Evolutionary conservation across 2,113 vertebrate species (phyloP).

Genomic region (Tupaia tana): DNA sequence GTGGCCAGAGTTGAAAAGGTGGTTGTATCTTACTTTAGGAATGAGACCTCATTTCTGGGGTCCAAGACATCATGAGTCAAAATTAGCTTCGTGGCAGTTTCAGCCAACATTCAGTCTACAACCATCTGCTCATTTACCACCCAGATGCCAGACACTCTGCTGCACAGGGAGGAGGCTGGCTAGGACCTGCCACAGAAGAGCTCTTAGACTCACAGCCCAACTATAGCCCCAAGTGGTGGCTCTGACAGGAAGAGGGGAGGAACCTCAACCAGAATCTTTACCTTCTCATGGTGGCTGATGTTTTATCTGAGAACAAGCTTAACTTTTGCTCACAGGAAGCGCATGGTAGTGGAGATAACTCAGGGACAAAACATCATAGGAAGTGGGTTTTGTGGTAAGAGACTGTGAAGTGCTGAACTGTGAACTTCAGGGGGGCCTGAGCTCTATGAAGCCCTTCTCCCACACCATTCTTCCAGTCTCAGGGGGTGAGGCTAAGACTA

Average conservation of each 20-base stretch:
- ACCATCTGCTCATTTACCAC: neutral
- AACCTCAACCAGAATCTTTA: neutral
- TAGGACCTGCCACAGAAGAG: neutral
- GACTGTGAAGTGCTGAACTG: neutral
- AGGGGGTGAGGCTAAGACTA: neutral
- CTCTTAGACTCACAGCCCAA: neutral
- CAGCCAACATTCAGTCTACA: neutral
- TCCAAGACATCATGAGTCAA: neutral
- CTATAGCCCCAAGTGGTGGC: neutral
- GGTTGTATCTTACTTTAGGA: neutral
- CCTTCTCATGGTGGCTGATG: neutral
- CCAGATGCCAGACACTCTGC: neutral
- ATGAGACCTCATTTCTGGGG: neutral
- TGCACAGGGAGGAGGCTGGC: too few species aligned
- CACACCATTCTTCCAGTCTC: neutral
- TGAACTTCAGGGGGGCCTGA: neutral
- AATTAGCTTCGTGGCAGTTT: neutral
- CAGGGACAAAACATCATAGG: conserved; percentile 52
- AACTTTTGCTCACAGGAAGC: conserved; percentile 43
- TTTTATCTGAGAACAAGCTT: neutral
- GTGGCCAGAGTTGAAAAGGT: neutral
- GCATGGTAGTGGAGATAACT: conserved; percentile 50
- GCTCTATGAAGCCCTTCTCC: neutral
- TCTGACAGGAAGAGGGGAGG: conserved; percentile 28
- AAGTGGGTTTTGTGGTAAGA: conserved; percentile 76